Conservation (phyloP, 2,888 invertebrate genomes). For the Oasisia sp. region DNA sequence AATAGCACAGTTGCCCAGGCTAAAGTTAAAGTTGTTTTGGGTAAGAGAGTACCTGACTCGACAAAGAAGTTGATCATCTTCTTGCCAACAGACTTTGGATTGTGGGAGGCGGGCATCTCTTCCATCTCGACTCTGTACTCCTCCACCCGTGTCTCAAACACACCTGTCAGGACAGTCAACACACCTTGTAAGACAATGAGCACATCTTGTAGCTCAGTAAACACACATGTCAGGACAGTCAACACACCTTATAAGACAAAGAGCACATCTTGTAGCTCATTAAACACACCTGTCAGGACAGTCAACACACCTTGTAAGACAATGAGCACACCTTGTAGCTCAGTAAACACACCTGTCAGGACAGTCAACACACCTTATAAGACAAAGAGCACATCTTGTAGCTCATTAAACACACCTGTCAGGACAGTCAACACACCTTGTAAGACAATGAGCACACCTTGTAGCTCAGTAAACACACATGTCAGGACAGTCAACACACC, state of each 20-base stretch:
- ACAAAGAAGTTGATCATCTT: slow-evolving; percentile 43
- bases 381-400: not conserved
- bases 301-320: not conserved
- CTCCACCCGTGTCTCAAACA: slow-evolving; percentile 45
- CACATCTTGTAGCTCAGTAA: not conserved
- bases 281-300: not conserved
- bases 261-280: not conserved
- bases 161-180: slow-evolving; percentile 43
- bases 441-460: not conserved
- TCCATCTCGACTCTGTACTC: slow-evolving; percentile 47
- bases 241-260: not conserved
- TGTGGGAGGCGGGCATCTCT: slow-evolving; percentile 39
- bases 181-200: slow-evolving; percentile 19
- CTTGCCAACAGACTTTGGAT: slow-evolving; percentile 43
- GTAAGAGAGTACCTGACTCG: slow-evolving; percentile 34
- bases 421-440: not conserved
- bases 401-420: not conserved
- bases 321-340: not conserved
- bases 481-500: not conserved
- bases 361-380: not conserved
- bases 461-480: not conserved
- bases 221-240: not conserved
- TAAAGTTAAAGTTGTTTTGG: not conserved
- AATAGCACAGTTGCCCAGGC: not conserved
- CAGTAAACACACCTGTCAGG: not conserved